Evolutionary conservation across 2,797 vertebrate species (phyloP), one percentile per base, ranked within the genome.

Genomic region (Aeoliscus strigatus): DNA sequence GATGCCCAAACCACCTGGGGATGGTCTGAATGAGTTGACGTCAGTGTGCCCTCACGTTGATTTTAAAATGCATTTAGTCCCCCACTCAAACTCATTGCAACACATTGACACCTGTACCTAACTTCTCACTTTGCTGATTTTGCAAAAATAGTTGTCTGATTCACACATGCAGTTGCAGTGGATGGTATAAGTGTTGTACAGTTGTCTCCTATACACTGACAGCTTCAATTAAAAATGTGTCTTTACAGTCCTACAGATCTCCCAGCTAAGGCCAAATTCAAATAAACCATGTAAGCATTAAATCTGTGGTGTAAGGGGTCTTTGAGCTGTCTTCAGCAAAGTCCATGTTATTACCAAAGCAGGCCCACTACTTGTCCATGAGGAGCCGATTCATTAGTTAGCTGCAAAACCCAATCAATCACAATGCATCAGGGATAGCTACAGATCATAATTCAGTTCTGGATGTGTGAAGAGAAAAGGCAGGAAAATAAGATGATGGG

Each of bases 351-450:
- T 60, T 55, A 69, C 57, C 52, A 48, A 44, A 54, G 73, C 63
- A 73, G 73, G 55, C 51, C 59, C 1, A n/a, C 59, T 61, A 16
- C 60, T 24, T 41, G 82, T 79, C 80, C 82, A 81, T 82, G 64
- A 75, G 77, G 75, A 71, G 55, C 70, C 77, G 76, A 77, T 82
- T 84, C 82, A 84, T 84, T 80, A 80, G 75, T 76, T 73, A 68
- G 73, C 64, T 51, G 57, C 60, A 71, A 76, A 77, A 52, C 58
- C 68, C 68, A 69, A 81, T 82, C 73, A 77, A 80, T 82, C 75
- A 81, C 60, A 60, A 62, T 51, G 56, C 56, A 72, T 78, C 68
- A 56, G 26, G 31, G 47, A 64, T 36, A 57, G 67, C 58, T 32
- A 17, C 30, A 14, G 51, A 65, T 70, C 73, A 80, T 77, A 78